A percentile compares a stretch with the other conserved stretches of the same genome.
Conservation (phyloP, 2,888 invertebrate genomes). For the Flexamia atlantica region DNA sequence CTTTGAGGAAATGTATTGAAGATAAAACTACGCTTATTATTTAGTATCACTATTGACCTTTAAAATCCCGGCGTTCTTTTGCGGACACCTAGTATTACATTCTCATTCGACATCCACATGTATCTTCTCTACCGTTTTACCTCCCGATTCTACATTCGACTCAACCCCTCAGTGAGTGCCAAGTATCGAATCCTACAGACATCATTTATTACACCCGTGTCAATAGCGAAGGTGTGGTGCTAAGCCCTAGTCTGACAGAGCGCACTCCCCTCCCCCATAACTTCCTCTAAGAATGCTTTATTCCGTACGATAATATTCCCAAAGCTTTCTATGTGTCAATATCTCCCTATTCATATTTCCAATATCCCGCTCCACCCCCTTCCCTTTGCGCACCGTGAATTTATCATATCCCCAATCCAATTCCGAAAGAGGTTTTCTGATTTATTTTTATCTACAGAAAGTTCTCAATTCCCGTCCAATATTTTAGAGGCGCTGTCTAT, state of each 20-base stretch:
- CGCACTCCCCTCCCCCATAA: neutral
- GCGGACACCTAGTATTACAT: too few species aligned
- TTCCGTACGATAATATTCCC: slow-evolving; percentile 60
- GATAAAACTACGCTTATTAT: too few species aligned
- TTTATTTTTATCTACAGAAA: slow-evolving; percentile 58
- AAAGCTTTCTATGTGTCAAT: slow-evolving; percentile 63
- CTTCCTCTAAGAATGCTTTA: slow-evolving; percentile 41
- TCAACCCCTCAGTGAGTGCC: neutral
- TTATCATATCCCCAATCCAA: slow-evolving; percentile 58
- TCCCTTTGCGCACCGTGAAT: slow-evolving; percentile 43
- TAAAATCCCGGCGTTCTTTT: too few species aligned
- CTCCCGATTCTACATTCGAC: slow-evolving; percentile 1
- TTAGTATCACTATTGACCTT: too few species aligned
- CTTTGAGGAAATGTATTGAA: too few species aligned
- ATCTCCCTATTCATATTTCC: slow-evolving; percentile 62
- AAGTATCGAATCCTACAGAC: slow-evolving; percentile 10
- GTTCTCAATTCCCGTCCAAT: slow-evolving; percentile 56
- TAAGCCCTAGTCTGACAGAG: slow-evolving; percentile 19
- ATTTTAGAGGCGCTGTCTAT: slow-evolving; percentile 51
- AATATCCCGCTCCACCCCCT: slow-evolving; percentile 41
- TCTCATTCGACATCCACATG: too few species aligned
- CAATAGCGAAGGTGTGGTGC: slow-evolving; percentile 15
- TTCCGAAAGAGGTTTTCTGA: slow-evolving; percentile 57
- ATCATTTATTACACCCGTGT: slow-evolving; percentile 37
- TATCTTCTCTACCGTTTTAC: neutral